These are phyloP conservation scores for Drepana arcuata DNA, from an alignment of 1,140 invertebrate genomes.

Conservation along the genomic window DNA sequence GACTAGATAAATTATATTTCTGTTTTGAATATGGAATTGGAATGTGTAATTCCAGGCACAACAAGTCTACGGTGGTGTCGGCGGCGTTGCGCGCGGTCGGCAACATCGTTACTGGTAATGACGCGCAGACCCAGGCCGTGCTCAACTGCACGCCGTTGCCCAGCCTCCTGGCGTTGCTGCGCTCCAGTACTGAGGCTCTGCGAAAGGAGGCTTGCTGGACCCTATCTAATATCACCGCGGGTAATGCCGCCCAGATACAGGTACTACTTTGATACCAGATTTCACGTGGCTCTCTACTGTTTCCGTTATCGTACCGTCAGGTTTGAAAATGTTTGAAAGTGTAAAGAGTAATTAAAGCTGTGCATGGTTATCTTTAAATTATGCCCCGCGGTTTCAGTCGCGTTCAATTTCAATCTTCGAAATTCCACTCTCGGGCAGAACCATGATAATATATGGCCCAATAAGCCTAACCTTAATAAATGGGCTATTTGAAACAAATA, in stretches of 20 bases:
- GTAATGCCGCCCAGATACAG: conserved; percentile 87
- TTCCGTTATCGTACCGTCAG: neutral
- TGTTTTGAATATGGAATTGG: too few species aligned
- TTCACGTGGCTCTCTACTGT: neutral
- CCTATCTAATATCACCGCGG: conserved; percentile 97
- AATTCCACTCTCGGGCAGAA: too few species aligned
- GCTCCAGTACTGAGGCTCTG: conserved; percentile 86
- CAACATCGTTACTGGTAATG: conserved; percentile 98
- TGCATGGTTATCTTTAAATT: too few species aligned
- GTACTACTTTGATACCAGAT: conserved; percentile 6
- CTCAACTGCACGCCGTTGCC: conserved; percentile 92
- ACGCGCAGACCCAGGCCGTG: conserved; percentile 96
- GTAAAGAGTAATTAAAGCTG: too few species aligned
- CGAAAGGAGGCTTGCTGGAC: conserved; percentile 99
- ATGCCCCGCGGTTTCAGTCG: too few species aligned
- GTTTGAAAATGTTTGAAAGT: neutral
- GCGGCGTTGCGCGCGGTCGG: conserved; percentile 96
- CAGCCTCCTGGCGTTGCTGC: conserved; percentile 87
- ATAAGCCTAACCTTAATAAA: too few species aligned
- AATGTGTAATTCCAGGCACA: conserved; percentile 89
- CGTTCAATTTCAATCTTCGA: too few species aligned
- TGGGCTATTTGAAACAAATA: too few species aligned
- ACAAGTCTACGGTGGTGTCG: conserved; percentile 92
- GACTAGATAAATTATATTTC: conserved; percentile 6
- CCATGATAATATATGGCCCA: too few species aligned